Conservation (phyloP, 2,888 invertebrate genomes). For the Sesamia inferens region DNA sequence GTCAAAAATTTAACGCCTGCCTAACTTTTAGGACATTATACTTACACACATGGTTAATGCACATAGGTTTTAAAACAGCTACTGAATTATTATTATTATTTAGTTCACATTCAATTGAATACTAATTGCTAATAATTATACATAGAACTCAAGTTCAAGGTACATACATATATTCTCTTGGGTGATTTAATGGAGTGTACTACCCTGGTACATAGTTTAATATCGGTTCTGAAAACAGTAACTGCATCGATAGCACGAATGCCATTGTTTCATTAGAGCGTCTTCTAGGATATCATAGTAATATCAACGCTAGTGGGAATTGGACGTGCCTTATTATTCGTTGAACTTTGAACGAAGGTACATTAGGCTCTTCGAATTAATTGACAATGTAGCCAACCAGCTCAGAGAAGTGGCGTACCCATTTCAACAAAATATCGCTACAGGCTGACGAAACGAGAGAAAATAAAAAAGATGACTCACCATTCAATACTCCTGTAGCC, state of each 20-base stretch:
- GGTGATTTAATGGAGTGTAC: neutral
- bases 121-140: too few relatives aligned
- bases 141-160: neutral
- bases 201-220: neutral
- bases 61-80: neutral
- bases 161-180: neutral
- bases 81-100: neutral
- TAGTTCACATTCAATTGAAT: neutral
- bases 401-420: neutral
- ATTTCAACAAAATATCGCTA: neutral
- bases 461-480: slow-evolving; percentile 86
- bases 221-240: slow-evolving; percentile 10
- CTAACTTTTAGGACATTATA: neutral
- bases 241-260: slow-evolving; percentile 9
- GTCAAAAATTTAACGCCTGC: neutral
- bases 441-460: neutral
- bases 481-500: slow-evolving; percentile 95
- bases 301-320: slow-evolving; percentile 7
- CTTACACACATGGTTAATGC: neutral
- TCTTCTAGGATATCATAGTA: slow-evolving; percentile 27
- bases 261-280: slow-evolving; percentile 6
- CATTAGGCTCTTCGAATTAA: neutral
- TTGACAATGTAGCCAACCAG: neutral
- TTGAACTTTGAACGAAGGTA: slow-evolving; percentile 6
- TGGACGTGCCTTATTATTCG: slow-evolving; percentile 10